Evolutionary conservation across 2,888 invertebrate species (phyloP).

Genomic region (Ceratothoa steindachneri): DNA sequence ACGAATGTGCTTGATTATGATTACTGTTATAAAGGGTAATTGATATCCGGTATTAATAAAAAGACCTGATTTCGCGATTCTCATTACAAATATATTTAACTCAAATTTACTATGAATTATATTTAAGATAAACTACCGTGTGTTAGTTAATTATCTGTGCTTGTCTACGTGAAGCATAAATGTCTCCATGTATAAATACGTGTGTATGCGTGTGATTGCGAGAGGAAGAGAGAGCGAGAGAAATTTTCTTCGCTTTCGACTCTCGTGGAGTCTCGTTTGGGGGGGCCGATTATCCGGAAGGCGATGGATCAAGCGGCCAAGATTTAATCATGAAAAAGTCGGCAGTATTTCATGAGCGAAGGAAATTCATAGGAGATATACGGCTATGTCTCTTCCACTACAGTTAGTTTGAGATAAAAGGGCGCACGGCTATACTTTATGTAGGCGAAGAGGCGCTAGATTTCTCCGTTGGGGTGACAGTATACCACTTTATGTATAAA

Average conservation of each 20-base stretch:
- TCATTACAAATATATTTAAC: too few relatives aligned
- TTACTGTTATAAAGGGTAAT: too few relatives aligned
- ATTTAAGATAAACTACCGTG: too few relatives aligned
- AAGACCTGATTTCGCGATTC: too few relatives aligned
- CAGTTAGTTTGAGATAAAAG: conserved; percentile 10
- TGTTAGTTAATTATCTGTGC: too few relatives aligned
- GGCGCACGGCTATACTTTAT: conserved; percentile 13
- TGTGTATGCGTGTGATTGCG: not conserved
- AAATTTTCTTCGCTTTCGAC: not conserved
- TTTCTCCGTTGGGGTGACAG: not conserved
- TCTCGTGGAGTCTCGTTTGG: not conserved
- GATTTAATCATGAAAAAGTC: conserved; percentile 15
- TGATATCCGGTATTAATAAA: too few relatives aligned
- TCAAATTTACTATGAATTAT: too few relatives aligned
- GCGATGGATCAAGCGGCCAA: conserved; percentile 11
- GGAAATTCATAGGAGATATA: conserved; percentile 12
- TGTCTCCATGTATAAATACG: too few relatives aligned
- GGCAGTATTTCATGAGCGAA: conserved; percentile 9
- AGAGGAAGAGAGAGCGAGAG: not conserved
- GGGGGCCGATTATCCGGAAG: conserved; percentile 13
- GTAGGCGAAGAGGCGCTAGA: conserved; percentile 13
- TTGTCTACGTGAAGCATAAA: too few relatives aligned
- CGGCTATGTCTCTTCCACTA: conserved; percentile 12
- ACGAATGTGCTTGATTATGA: too few relatives aligned
- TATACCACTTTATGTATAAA: not conserved